These are phyloP conservation scores for Nineta flava DNA, from an alignment of 2,888 invertebrate species.

Conservation along the genomic window DNA sequence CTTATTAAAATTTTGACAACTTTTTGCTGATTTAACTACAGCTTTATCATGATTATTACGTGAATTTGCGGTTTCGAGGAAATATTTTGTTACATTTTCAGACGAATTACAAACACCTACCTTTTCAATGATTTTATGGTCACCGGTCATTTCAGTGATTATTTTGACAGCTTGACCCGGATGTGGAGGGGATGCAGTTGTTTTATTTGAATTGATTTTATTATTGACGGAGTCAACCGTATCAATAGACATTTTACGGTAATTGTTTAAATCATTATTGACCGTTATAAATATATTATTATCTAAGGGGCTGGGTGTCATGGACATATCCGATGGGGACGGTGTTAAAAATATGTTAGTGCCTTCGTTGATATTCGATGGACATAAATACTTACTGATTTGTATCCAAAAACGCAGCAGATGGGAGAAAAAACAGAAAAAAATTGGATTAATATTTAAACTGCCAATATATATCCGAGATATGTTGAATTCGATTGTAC, in stretches of 20 bases:
- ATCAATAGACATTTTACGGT: constrained; percentile 17
- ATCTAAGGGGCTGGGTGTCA: constrained; percentile 30
- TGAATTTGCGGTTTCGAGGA: not conserved
- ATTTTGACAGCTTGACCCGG: constrained; percentile 66
- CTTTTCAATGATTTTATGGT: constrained; percentile 23
- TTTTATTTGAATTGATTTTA: constrained; percentile 15
- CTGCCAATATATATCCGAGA: not conserved
- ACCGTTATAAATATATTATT: constrained; percentile 19
- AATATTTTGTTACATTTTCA: not conserved
- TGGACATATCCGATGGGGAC: constrained; percentile 34
- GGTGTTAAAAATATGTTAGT: constrained; percentile 29
- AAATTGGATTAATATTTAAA: not conserved
- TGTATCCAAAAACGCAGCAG: constrained; percentile 14
- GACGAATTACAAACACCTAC: constrained; percentile 3
- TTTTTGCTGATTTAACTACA: constrained; percentile 25
- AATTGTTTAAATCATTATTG: constrained; percentile 26
- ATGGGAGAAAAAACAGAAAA: constrained; percentile 9
- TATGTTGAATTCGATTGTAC: too few species aligned
- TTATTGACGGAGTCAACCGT: constrained; percentile 13
- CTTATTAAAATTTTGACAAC: constrained; percentile 21
- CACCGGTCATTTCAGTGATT: constrained; percentile 33
- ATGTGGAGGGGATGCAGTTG: constrained; percentile 20
- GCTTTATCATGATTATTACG: constrained; percentile 23
- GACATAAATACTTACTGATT: constrained; percentile 29
- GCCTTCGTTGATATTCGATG: constrained; percentile 14